Evolutionary conservation across 2,113 vertebrate genomes (phyloP).

Genomic region (Cryptoleucopteryx plumbea): DNA sequence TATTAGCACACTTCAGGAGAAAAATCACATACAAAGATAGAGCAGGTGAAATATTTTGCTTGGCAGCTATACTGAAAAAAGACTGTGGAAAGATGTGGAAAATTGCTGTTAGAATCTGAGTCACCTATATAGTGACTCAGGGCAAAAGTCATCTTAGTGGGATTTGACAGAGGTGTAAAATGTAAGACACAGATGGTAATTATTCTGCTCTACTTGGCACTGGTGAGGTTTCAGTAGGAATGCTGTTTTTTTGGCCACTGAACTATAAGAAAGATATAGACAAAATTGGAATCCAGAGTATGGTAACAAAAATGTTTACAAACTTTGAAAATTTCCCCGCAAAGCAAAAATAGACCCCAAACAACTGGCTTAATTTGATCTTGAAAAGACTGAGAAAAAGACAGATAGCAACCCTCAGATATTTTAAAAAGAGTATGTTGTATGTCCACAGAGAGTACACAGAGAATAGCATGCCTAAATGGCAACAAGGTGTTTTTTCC

Average conservation of each 20-base stretch:
- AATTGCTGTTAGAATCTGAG: background rate
- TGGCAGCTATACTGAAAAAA: background rate
- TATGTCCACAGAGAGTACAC: background rate
- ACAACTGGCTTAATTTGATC: background rate
- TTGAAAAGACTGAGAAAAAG: background rate
- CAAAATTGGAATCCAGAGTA: background rate
- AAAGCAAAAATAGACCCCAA: background rate
- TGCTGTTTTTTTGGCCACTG: background rate
- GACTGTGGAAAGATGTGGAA: background rate
- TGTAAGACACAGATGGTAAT: constrained; percentile 23
- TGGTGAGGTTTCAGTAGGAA: constrained; percentile 6
- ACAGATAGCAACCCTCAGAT: background rate
- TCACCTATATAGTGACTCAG: background rate
- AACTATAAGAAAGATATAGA: background rate
- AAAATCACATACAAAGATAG: background rate
- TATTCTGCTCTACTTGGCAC: constrained; percentile 51
- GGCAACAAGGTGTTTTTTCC: background rate
- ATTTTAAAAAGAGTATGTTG: background rate
- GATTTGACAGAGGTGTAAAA: constrained; percentile 39
- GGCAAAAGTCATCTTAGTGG: background rate
- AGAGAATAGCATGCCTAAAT: background rate
- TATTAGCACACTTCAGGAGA: background rate
- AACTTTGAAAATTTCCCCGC: background rate
- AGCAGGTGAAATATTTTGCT: background rate
- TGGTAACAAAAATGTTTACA: background rate